Base-by-base conservation (phyloP, 2,888 invertebrate species). In the Alloscopus bannaensis region DNA sequence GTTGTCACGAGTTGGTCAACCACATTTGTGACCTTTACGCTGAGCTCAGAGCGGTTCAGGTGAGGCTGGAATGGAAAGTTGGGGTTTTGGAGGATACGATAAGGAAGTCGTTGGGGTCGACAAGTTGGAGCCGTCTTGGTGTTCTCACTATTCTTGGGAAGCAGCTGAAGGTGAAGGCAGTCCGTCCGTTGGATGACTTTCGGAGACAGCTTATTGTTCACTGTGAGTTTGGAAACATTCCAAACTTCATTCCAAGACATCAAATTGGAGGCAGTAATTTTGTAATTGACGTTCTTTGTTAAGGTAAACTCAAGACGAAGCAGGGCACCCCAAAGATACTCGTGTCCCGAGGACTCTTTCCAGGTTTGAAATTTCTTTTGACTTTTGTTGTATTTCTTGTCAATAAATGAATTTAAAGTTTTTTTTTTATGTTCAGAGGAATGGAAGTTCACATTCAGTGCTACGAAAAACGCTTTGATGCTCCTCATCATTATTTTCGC, bases 1-100 rank as follows among this genome's bases (percentile, higher is more conserved):
- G 26, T 13, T 69, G 57, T 28, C 42, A 45, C 11, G 8, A 11
- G 3, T 20, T 69, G 40, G 36, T 69, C 8, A 18, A 22, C 11
- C 16, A 57, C 28, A 4, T 69, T 26, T 69, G 69, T 28, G 69
- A 69, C 18, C 13, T 69, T 18, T 59, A 69, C 45, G 28, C 69
- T 1, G 57, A 69, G 28, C 42, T 69, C 3, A 55, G 59, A n/a
- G 57, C 29, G n/a, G 20, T 69, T 16, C 57, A 69, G 28, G 28
- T 69, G n/a, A 57, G 31, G 8, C 69, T 69, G 0, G 2, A 57
- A 1, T 28, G 16, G 4, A 69, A 57, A 29, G n/a, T 69, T 26
- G 28, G 16, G 6, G 13, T 2, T 1, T 6, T 69, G 4, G 57
- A 28, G 18, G 29, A 69, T 1, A 16, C 28, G 11, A 57, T 59